Base-by-base conservation (phyloP, 2,888 invertebrate species). In the Thyatira batis region DNA sequence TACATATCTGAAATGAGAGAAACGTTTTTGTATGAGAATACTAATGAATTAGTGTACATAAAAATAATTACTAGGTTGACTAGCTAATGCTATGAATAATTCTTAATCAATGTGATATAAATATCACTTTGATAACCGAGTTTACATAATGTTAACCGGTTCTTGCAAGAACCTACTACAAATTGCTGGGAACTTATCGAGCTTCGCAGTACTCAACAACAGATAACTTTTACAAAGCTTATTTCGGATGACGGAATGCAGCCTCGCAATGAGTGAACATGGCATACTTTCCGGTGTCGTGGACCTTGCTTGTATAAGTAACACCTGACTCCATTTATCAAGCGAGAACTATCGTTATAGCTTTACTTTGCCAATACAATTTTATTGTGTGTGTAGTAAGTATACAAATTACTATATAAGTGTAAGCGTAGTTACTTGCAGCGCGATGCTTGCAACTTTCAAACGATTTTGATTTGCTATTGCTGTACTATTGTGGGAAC, bases 1-100 rank as follows among this genome's bases (percentile, higher is more conserved):
- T 82, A 82, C 85, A 89, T 85, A 92, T 85, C 92, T 92, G 92
- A 51, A 88, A 85, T 51, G 54, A 8, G 17, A n/a, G 49, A 43
- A 43, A 49, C 55, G 45, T 50, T 39, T 17, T 39, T 39, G 33
- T 33, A 5, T 13, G 13, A 0, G 11, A 39, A 4, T 4, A 23
- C 23, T 23, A 23, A 23, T 23, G 6, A 23, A 23, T 23, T 4
- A 23, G 6, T 23, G 23, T 4, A 23, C 23, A 3, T 23, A 23
- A 4, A 23, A 23, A 23, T 4, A 6, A 4, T 23, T 23, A 4
- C 3, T 23, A 4, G 23, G 23, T 23, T 4, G 23, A 3, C 23
- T n/a, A n/a, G n/a, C n/a, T n/a, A n/a, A n/a, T n/a, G n/a, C n/a
- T n/a, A n/a, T n/a, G n/a, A n/a, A n/a, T n/a, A n/a, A n/a, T n/a